Conservation (phyloP, 2,797 vertebrate species). For the Cuculus canorus region DNA sequence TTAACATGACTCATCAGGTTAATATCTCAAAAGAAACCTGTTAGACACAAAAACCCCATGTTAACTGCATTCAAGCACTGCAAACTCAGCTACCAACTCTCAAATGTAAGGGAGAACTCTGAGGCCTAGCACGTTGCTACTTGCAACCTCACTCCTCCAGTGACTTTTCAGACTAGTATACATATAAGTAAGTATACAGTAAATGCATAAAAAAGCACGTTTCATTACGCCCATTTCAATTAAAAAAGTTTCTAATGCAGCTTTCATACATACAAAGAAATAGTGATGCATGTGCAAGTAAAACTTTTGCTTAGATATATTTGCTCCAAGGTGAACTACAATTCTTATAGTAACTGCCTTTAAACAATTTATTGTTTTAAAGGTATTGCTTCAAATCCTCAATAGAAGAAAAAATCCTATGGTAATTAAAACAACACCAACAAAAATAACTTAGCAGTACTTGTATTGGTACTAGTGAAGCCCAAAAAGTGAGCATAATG, state of each 20-base stretch:
- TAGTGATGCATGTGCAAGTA: background rate
- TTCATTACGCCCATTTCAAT: background rate
- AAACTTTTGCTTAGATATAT: background rate
- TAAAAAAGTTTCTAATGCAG: background rate
- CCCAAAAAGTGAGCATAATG: background rate
- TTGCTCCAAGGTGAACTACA: background rate
- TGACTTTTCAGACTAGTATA: background rate
- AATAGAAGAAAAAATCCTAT: background rate
- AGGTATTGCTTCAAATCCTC: background rate
- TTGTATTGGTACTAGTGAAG: background rate
- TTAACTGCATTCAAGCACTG: background rate
- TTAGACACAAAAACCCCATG: background rate
- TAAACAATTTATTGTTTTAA: background rate
- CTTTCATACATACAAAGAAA: background rate
- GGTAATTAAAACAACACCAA: background rate
- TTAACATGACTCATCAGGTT: background rate
- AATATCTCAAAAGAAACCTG: background rate
- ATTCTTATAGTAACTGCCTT: background rate
- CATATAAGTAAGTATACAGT: rapidly evolving
- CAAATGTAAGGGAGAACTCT: background rate
- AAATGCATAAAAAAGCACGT: background rate
- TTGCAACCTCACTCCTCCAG: rapidly evolving
- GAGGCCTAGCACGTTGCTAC: background rate
- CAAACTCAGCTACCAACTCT: background rate
- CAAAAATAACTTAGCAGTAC: background rate